A percentile compares a stretch with the other conserved stretches of the same genome.
Evolutionary conservation across 2,797 vertebrate species (phyloP).

Genomic region (Silurus aristotelis): DNA sequence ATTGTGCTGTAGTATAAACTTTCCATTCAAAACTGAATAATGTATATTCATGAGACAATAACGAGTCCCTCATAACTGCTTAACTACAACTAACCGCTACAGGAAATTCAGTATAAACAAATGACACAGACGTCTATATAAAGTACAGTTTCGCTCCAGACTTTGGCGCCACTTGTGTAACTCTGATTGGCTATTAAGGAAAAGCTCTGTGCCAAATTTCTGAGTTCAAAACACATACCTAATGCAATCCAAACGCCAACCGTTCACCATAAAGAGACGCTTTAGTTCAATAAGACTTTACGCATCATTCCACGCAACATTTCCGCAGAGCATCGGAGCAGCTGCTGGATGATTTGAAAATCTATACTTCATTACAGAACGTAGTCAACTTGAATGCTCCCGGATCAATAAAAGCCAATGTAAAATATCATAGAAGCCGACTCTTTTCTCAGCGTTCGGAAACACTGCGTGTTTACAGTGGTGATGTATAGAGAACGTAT

Average conservation of each 20-base stretch:
- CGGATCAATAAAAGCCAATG: not conserved
- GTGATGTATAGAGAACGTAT: not conserved
- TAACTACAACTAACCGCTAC: not conserved
- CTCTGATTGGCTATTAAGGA: not conserved
- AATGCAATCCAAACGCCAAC: not conserved
- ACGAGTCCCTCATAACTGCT: no score
- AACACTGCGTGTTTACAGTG: not conserved
- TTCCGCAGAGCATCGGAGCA: not conserved
- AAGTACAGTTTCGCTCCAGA: not conserved
- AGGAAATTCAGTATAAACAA: not conserved
- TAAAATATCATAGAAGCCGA: not conserved
- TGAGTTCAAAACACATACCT: not conserved
- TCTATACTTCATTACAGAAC: not conserved
- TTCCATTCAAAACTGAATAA: no score
- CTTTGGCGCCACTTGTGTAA: not conserved
- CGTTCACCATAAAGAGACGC: not conserved
- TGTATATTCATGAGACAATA: no score
- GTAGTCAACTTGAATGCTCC: not conserved
- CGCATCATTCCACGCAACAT: not conserved
- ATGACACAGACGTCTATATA: not conserved
- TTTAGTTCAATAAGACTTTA: not conserved
- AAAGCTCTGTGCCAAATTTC: not conserved
- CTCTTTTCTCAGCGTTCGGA: slow-evolving; percentile 8
- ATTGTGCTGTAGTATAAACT: not conserved
- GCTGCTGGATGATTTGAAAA: not conserved